Conservation (phyloP, 2,888 invertebrate species). For the Lochmaea capreae region DNA sequence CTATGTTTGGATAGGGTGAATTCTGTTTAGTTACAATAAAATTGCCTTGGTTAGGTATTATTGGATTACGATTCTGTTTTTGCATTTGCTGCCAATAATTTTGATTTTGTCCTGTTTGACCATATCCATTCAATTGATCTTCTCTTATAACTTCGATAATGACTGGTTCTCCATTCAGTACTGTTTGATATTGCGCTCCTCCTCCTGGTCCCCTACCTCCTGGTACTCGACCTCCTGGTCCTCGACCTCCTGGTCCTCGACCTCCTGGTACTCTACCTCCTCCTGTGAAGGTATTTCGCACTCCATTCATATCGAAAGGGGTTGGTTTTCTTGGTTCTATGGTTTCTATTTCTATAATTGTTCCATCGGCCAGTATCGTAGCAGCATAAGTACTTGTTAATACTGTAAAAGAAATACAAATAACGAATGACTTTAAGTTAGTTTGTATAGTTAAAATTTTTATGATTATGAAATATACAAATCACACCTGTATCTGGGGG, state of each 20-base stretch:
- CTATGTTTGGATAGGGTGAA: slow-evolving; percentile 17
- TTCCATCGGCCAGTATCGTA: background rate
- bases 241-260: no score
- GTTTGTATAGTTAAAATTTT: background rate
- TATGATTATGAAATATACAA: background rate
- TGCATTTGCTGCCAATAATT: slow-evolving; percentile 5
- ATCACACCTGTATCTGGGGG: background rate
- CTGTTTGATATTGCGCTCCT: background rate
- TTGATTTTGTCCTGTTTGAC: background rate
- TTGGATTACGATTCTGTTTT: slow-evolving; percentile 3
- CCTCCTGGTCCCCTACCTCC: background rate
- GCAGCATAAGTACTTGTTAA: background rate
- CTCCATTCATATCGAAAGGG: background rate
- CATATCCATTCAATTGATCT: background rate
- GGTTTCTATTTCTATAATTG: background rate
- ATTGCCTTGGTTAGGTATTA: background rate
- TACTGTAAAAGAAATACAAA: slow-evolving; percentile 1
- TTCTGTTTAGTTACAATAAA: slow-evolving; percentile 12
- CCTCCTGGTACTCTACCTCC: background rate
- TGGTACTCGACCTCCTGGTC: background rate
- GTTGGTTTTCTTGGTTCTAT: background rate
- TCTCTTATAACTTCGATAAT: slow-evolving; percentile 12
- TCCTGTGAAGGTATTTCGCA: background rate
- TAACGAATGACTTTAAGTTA: background rate
- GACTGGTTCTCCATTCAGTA: slow-evolving; percentile 16